phyloP scores from a whole-genome alignment of 2,113 vertebrate species.

The Plotosus lineatus region DNA sequence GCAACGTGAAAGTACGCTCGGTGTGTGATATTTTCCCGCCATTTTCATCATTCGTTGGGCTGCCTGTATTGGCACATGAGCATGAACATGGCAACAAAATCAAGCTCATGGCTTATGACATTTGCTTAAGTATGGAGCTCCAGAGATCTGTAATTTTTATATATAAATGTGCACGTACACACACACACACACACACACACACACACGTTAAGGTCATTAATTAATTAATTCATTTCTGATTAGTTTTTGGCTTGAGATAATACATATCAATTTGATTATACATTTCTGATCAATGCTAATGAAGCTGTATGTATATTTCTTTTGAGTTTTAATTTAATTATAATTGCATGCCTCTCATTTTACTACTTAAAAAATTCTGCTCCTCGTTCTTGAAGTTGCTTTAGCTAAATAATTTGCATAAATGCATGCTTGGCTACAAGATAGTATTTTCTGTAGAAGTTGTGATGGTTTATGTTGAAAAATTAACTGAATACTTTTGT shows the following conservation, averaged over 20 bases:
- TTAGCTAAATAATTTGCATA: not conserved
- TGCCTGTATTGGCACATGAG: too few relatives aligned
- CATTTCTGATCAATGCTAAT: not conserved
- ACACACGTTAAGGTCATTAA: too few relatives aligned
- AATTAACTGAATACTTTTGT: not conserved
- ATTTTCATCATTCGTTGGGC: too few relatives aligned
- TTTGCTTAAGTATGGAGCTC: too few relatives aligned
- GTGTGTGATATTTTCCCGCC: too few relatives aligned
- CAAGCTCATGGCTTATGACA: too few relatives aligned
- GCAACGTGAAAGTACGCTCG: too few relatives aligned
- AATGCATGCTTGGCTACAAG: not conserved
- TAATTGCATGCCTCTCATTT: not conserved
- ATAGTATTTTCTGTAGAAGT: not conserved
- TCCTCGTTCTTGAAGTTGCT: not conserved
- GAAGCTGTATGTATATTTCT: not conserved
- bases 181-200: too few relatives aligned
- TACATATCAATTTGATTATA: not conserved
- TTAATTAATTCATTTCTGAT: not conserved
- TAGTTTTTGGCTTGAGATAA: not conserved
- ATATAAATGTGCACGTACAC: too few relatives aligned
- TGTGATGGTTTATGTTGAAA: not conserved
- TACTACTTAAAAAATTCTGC: too few relatives aligned
- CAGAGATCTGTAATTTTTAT: too few relatives aligned
- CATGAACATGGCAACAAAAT: too few relatives aligned
- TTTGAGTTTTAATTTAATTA: not conserved